Evolutionary conservation across 2,888 invertebrate species (phyloP).

Genomic region (Sacculina carcini): DNA sequence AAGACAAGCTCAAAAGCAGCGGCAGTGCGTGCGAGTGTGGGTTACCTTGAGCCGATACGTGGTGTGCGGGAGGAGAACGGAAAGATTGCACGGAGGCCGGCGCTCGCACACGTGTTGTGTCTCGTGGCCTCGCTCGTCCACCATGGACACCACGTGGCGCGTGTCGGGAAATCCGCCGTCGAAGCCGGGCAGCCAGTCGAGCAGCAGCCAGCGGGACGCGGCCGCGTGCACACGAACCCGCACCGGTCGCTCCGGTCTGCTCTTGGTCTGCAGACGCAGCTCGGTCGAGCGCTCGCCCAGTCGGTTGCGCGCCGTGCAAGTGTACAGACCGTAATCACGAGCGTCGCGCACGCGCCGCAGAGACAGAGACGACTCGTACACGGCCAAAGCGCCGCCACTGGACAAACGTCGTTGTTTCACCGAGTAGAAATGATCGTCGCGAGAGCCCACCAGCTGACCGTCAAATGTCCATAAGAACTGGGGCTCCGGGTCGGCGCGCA

Average conservation of each 20-base stretch:
- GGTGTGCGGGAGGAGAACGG: slow-evolving; percentile 57
- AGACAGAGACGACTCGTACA: slow-evolving; percentile 48
- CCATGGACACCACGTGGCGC: slow-evolving; percentile 47
- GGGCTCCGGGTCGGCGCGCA: slow-evolving; percentile 72
- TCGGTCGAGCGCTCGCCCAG: slow-evolving; percentile 32
- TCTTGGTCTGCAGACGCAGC: slow-evolving; percentile 57
- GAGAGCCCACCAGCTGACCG: slow-evolving; percentile 12
- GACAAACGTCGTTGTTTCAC: slow-evolving; percentile 65
- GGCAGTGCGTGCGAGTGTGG: background rate
- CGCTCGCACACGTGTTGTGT: slow-evolving; percentile 40
- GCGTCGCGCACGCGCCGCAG: slow-evolving; percentile 32
- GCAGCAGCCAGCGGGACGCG: slow-evolving; percentile 49
- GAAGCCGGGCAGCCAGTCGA: slow-evolving; percentile 69
- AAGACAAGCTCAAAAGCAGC: background rate
- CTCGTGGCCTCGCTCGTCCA: slow-evolving; percentile 11
- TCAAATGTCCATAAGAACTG: slow-evolving; percentile 50
- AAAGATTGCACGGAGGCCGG: slow-evolving; percentile 65
- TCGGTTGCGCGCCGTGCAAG: slow-evolving; percentile 57
- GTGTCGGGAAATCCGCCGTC: slow-evolving; percentile 66
- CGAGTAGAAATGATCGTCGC: slow-evolving; percentile 44
- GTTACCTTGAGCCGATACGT: slow-evolving; percentile 56
- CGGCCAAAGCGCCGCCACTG: no score
- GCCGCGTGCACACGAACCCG: slow-evolving; percentile 40
- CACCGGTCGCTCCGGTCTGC: slow-evolving; percentile 56
- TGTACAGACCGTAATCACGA: slow-evolving; percentile 68